A percentile compares a stretch with the other conserved stretches of the same genome.
phyloP scores from a whole-genome alignment of 53 echinoderm and acorn worm species.

The Arbacia lixula region DNA sequence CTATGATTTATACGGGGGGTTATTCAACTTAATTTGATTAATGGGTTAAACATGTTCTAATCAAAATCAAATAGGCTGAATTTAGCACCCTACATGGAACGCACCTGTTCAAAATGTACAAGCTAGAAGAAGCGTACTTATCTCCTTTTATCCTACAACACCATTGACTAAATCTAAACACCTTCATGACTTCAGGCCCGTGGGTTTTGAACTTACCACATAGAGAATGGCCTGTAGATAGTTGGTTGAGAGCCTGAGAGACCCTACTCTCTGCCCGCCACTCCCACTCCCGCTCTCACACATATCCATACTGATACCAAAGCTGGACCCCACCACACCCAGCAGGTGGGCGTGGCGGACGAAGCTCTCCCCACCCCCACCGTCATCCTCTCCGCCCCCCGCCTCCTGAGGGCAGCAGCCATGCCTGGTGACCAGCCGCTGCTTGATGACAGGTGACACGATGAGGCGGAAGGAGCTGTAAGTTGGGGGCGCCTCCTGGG shows the following conservation, averaged over 20 bases:
- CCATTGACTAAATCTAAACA: background rate
- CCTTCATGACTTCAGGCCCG: background rate
- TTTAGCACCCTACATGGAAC: too few relatives aligned
- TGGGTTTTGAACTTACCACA: conserved; percentile 63
- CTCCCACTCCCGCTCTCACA: conserved; percentile 37
- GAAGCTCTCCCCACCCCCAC: conserved; percentile 50
- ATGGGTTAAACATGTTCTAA: too few relatives aligned
- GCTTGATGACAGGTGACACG: conserved; percentile 82
- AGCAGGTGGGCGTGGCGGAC: conserved; percentile 67
- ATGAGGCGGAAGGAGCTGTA: conserved; percentile 97
- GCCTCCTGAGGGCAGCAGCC: background rate
- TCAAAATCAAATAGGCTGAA: too few relatives aligned
- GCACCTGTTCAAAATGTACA: too few relatives aligned
- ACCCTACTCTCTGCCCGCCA: conserved; percentile 36
- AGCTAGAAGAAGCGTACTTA: too few relatives aligned
- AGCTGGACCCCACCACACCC: conserved; percentile 70
- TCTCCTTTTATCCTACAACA: background rate
- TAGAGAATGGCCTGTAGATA: conserved; percentile 75
- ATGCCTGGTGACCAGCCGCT: conserved; percentile 36
- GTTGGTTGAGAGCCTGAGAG: conserved; percentile 38
- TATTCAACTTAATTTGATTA: too few relatives aligned
- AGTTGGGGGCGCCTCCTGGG: conserved; percentile 25
- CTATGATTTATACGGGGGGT: too few relatives aligned
- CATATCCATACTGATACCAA: conserved; percentile 51
- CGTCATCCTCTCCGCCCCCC: conserved; percentile 3